phyloP scores from a whole-genome alignment of 2,888 invertebrate genomes.

The Sussaba pulchella region DNA sequence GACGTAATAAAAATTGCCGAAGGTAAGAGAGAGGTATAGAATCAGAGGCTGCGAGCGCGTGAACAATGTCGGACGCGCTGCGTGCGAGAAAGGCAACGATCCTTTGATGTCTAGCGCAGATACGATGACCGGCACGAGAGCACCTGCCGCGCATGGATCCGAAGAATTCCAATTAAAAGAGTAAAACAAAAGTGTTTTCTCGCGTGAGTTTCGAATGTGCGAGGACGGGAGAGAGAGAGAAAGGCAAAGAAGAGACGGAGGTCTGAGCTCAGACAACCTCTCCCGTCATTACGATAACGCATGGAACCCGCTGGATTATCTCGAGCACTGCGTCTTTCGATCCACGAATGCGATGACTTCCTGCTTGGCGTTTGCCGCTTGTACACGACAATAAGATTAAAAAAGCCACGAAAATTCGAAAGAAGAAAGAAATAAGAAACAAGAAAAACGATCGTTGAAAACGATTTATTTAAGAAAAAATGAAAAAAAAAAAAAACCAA shows the following conservation, averaged over 20 bases:
- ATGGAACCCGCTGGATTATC: slow-evolving; percentile 44
- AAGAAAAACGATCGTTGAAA: slow-evolving; percentile 2
- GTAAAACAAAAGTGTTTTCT: slow-evolving; percentile 62
- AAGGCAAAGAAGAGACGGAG: slow-evolving; percentile 3
- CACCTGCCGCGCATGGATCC: slow-evolving; percentile 67
- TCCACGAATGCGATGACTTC: slow-evolving; percentile 34
- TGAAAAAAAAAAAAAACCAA: slow-evolving; percentile 12
- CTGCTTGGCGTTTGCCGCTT: slow-evolving; percentile 30
- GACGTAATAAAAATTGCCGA: slow-evolving; percentile 48
- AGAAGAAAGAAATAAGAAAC: slow-evolving; percentile 2
- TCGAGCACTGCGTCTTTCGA: slow-evolving; percentile 42
- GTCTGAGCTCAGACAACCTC: slow-evolving; percentile 29
- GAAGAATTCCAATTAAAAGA: slow-evolving; percentile 63
- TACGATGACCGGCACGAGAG: slow-evolving; percentile 80
- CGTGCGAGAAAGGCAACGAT: slow-evolving; percentile 72
- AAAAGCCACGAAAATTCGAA: not conserved
- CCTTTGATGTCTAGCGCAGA: slow-evolving; percentile 81
- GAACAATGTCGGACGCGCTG: slow-evolving; percentile 39
- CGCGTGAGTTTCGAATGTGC: slow-evolving; percentile 38
- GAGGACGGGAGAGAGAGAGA: slow-evolving; percentile 17
- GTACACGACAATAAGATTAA: slow-evolving; percentile 32
- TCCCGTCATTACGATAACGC: slow-evolving; percentile 50
- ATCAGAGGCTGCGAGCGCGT: slow-evolving; percentile 39
- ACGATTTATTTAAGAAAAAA: too few relatives aligned
- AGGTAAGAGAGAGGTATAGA: slow-evolving; percentile 50